Evolutionary conservation across 2,888 invertebrate species (phyloP).

Genomic region (Hypomecis atomaria): DNA sequence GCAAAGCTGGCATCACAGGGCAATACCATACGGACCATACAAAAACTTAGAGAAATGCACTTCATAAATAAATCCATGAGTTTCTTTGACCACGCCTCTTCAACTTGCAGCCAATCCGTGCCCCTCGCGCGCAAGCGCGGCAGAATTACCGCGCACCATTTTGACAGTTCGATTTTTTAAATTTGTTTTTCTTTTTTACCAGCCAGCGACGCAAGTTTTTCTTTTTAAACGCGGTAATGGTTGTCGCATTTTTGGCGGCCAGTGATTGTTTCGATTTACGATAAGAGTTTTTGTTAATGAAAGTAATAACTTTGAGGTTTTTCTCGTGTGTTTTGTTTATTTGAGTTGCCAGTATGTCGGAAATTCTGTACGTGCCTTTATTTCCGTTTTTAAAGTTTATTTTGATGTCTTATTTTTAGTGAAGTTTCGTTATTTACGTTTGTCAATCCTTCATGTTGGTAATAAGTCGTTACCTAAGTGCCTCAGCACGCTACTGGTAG

Average conservation of each 20-base stretch:
- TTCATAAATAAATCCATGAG: conserved; percentile 78
- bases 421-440: background rate
- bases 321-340: conserved; percentile 38
- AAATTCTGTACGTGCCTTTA: conserved; percentile 28
- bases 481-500: too few relatives aligned
- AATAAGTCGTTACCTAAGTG: background rate
- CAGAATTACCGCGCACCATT: conserved; percentile 79
- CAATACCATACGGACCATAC: conserved; percentile 52
- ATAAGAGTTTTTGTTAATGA: conserved; percentile 74
- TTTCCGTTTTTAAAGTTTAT: conserved; percentile 36
- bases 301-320: conserved; percentile 56
- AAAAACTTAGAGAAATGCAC: conserved; percentile 72
- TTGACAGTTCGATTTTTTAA: conserved; percentile 74
- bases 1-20: conserved; percentile 28
- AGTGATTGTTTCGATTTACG: conserved; percentile 75
- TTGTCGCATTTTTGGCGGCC: conserved; percentile 69
- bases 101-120: conserved; percentile 62
- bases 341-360: conserved; percentile 8
- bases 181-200: conserved; percentile 58
- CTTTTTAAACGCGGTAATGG: conserved; percentile 63
- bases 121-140: conserved; percentile 57
- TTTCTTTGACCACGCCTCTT: conserved; percentile 74
- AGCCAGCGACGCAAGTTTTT: conserved; percentile 59
- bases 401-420: conserved; percentile 41
- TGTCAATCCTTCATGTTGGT: background rate